Conservation (phyloP, 2,888 invertebrate species). For the Chirona hameri region DNA sequence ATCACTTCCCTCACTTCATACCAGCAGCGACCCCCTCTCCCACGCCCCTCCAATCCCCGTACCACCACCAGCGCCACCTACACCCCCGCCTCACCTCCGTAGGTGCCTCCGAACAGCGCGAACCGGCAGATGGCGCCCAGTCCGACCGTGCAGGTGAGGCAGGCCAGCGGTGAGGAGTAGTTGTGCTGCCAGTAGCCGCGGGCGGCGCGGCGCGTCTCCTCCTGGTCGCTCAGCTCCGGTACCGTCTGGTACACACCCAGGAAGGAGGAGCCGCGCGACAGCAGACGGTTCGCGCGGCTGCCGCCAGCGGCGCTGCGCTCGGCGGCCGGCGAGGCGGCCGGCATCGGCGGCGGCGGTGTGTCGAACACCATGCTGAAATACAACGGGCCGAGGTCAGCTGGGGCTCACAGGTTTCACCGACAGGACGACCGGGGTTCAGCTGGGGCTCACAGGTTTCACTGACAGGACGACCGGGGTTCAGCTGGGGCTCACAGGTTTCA, state of each 20-base stretch:
- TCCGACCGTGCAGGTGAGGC: conserved; percentile 79
- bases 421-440: too few species aligned
- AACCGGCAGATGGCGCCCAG: conserved; percentile 85
- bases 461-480: too few species aligned
- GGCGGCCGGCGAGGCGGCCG: neutral
- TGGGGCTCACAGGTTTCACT: too few species aligned
- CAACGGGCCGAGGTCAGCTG: neutral
- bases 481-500: too few species aligned
- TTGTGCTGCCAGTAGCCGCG: conserved; percentile 43
- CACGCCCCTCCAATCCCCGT: neutral
- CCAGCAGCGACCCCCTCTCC: too few species aligned
- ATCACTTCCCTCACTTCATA: neutral
- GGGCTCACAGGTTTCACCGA: too few species aligned
- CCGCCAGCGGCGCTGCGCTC: neutral
- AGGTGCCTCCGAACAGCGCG: conserved; percentile 78
- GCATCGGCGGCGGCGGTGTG: neutral
- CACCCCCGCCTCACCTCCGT: conserved; percentile 60
- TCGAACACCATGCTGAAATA: neutral
- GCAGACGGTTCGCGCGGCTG: neutral
- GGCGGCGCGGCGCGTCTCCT: neutral
- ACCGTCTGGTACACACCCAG: conserved; percentile 25
- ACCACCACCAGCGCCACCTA: neutral
- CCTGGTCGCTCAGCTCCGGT: neutral
- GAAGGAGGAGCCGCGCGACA: conserved; percentile 11
- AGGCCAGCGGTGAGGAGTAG: conserved; percentile 73